phyloP scores from a whole-genome alignment of 2,888 invertebrate species.

The Cynaeus angustus region DNA sequence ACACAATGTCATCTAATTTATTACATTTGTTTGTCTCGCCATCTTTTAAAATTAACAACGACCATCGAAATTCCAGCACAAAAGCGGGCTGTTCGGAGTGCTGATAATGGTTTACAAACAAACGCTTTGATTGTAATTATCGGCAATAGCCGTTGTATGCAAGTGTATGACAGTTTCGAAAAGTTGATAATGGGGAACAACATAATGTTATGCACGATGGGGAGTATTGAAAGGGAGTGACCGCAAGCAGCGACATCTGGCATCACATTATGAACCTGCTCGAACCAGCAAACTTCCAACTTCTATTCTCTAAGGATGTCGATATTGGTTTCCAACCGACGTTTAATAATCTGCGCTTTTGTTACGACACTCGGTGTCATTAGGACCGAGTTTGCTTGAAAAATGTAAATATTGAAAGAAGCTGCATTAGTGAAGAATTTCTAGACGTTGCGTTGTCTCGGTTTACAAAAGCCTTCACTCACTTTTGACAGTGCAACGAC shows the following conservation, averaged over 20 bases:
- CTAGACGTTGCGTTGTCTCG: too few relatives aligned
- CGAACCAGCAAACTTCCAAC: slow-evolving; percentile 44
- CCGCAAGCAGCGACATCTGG: slow-evolving; percentile 54
- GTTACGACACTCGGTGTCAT: slow-evolving; percentile 18
- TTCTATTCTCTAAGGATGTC: slow-evolving; percentile 28
- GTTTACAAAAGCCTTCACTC: too few relatives aligned
- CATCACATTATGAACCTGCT: slow-evolving; percentile 52
- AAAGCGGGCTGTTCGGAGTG: background rate
- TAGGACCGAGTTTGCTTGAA: slow-evolving; percentile 7
- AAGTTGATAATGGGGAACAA: slow-evolving; percentile 21
- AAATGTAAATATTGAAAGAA: slow-evolving; percentile 18
- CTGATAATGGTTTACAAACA: slow-evolving; percentile 18
- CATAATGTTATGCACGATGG: slow-evolving; percentile 33
- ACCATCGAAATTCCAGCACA: background rate
- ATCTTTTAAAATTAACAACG: slow-evolving; percentile 1
- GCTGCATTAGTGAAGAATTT: too few relatives aligned
- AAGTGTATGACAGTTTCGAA: slow-evolving; percentile 7
- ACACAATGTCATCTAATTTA: slow-evolving; percentile 63
- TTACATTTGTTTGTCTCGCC: slow-evolving; percentile 60
- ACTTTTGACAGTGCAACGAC: too few relatives aligned
- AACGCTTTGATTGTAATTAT: slow-evolving; percentile 17
- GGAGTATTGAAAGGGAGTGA: slow-evolving; percentile 46
- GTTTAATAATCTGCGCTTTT: slow-evolving; percentile 46
- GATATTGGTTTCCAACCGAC: slow-evolving; percentile 53
- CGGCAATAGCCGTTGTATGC: slow-evolving; percentile 10